Percentiles rank a stretch among this genome's conserved stretches.
These are phyloP conservation scores for Acrobasis suavella DNA, from an alignment of 2,888 invertebrate species.

Conservation along the genomic window DNA sequence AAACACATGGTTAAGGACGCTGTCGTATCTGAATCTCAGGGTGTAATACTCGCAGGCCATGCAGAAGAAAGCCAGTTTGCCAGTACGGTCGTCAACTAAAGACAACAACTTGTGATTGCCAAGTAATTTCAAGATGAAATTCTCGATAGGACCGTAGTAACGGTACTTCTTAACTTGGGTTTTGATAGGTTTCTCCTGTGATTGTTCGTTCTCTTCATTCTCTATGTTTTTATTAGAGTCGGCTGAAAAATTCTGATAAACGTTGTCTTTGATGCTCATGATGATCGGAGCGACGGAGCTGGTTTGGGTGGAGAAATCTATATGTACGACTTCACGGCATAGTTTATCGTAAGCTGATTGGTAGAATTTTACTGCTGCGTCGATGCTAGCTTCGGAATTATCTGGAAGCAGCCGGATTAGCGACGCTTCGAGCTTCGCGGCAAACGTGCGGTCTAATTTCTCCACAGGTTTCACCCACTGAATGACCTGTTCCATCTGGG, in stretches of 20 bases:
- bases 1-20: constrained; percentile 74
- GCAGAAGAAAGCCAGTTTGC: constrained; percentile 75
- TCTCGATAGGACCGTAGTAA: constrained; percentile 74
- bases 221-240: constrained; percentile 73
- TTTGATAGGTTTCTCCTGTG: constrained; percentile 60
- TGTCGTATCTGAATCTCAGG: constrained; percentile 72
- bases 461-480: constrained; percentile 59
- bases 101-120: constrained; percentile 67
- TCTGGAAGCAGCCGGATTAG: constrained; percentile 67
- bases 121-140: constrained; percentile 60
- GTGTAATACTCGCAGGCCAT: constrained; percentile 77
- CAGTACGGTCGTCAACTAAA: constrained; percentile 71
- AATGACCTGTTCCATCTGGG: constrained; percentile 57
- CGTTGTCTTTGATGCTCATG: constrained; percentile 77
- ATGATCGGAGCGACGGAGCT: constrained; percentile 75
- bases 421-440: constrained; percentile 58
- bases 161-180: constrained; percentile 70
- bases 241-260: constrained; percentile 71
- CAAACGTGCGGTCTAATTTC: constrained; percentile 60
- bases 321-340: constrained; percentile 52
- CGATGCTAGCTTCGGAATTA: constrained; percentile 69
- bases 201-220: constrained; percentile 66
- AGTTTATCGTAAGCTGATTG: constrained; percentile 62
- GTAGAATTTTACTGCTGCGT: constrained; percentile 67
- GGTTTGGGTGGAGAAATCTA: constrained; percentile 66